These are phyloP conservation scores for Drosophila formosana DNA, from an alignment of 2,888 invertebrate species.

Conservation along the genomic window DNA sequence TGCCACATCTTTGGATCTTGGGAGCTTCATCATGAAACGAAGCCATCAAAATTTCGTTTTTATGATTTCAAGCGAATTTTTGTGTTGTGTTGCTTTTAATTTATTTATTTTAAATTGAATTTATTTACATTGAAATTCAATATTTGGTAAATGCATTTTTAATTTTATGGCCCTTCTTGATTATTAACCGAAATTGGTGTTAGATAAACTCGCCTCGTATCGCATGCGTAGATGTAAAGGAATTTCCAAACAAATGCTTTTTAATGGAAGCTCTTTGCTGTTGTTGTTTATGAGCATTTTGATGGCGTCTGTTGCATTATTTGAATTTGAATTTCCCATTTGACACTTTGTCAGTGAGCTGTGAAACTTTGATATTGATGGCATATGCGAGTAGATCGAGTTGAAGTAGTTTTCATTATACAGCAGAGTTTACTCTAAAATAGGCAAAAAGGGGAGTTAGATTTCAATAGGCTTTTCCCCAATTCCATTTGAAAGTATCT, in stretches of 20 bases:
- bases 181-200: constrained; percentile 59
- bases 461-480: neutral
- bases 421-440: neutral
- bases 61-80: constrained; percentile 80
- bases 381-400: neutral
- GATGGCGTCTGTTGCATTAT: constrained; percentile 14
- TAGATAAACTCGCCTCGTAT: constrained; percentile 33
- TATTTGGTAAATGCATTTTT: constrained; percentile 79
- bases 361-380: constrained; percentile 33
- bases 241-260: constrained; percentile 37
- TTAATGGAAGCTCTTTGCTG: constrained; percentile 17
- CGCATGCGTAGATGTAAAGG: constrained; percentile 42
- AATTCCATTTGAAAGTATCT: constrained; percentile 2
- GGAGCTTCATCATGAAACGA: constrained; percentile 31
- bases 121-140: constrained; percentile 83
- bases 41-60: constrained; percentile 73
- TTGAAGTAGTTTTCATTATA: neutral
- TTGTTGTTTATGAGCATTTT: constrained; percentile 14
- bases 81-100: constrained; percentile 50
- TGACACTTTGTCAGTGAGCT: constrained; percentile 31
- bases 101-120: constrained; percentile 62
- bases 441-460: neutral
- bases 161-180: constrained; percentile 61
- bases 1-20: constrained; percentile 30
- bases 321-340: constrained; percentile 18